Base-by-base conservation (phyloP, 2,113 vertebrate species). In the Gasterosteus nipponicus region DNA sequence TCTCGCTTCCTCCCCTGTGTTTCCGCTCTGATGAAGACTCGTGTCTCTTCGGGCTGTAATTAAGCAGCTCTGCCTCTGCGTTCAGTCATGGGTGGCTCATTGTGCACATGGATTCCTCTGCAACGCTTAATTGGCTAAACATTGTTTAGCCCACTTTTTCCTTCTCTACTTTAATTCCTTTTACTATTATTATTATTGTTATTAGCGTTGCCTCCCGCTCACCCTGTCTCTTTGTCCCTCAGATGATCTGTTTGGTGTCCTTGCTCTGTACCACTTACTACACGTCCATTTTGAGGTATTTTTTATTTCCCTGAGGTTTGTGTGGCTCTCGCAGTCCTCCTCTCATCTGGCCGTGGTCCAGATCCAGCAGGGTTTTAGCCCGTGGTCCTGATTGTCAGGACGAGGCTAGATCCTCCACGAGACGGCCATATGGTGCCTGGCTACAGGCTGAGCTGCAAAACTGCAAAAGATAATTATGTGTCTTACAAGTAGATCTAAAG, bases 11-110 rank as follows among this genome's bases (percentile, higher is more conserved):
- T 69, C 42, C 2, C 2, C 64, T 71, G 19, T 61, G 26, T 80
- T 89, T 89, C 80, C 19, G 66, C 85, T 86, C 81, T 60, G 81
- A 76, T 87, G 89, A 77, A 83, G 83, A 49, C 86, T 87, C 73
- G 7, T 39, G 73, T 86, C 85, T 89, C 90, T 90, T 81, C 86
- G 81, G 89, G 89, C 89, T 88, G 78, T 89, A 90, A 91, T 91
- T 90, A 90, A 73, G 77, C 86, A 72, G 85, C 82, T 85, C 84
- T 87, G 80, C 84, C 75, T 87, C 81, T 82, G 84, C 61, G 75
- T 78, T 90, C 89, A 91, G 44, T 89, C 89, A 88, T 90, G 91
- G 73, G 65, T 89, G 84, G 58, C 65, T 87, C 80, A 87, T 90
- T 85, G 86, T 89, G 76, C 87, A 87, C 87, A 89, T 71, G 81